Evolutionary conservation across 2,888 invertebrate species (phyloP), one percentile per base, ranked within the genome.

Genomic region (Julus scanicus): DNA sequence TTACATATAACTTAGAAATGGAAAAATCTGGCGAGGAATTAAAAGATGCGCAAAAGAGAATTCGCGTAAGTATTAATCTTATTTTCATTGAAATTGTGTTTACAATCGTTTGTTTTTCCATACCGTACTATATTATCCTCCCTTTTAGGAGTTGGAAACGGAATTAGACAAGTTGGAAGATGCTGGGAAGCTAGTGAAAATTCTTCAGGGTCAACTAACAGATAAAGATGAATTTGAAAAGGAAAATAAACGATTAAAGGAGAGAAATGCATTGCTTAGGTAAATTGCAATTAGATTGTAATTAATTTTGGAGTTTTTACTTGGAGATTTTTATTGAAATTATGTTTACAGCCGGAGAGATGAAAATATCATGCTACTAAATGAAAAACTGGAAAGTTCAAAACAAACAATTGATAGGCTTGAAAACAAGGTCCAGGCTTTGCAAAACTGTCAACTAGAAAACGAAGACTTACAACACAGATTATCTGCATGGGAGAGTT

Each of bases 111-210:
- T 63, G 13, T 15, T 11, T 87, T 29, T n/a, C 63, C 17, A 39
- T 63, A 0, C 20, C 6, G 20, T 63, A 57, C 2, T 29, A 29
- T 29, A 29, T 29, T 48, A 39, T 11, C 5, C 17, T 57, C 17
- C 13, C 20, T 63, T 86, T 86, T 87, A 87, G 87, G 53, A 87
- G 29, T 63, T 87, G 63, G 87, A 87, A 57, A 29, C 17, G 9
- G 53, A 87, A 87, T 63, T 87, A 57, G 17, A 15, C 5, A 57
- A 49, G 6, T 4, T 9, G 13, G 37, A 11, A 3, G 87, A 63
- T 37, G 87, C 49, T 5, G 40, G 40, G 20, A 49, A 9, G 49
- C 40, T 87, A 15, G 49, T 29, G 9, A 87, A 63, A 57, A 87
- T 87, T 87, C 57, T 87, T 9, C 57, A 29, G 49, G 37, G 57